Percentiles rank a stretch among this genome's conserved stretches.
Conservation (phyloP, 2,113 vertebrate species). For the Merops nubicus region DNA sequence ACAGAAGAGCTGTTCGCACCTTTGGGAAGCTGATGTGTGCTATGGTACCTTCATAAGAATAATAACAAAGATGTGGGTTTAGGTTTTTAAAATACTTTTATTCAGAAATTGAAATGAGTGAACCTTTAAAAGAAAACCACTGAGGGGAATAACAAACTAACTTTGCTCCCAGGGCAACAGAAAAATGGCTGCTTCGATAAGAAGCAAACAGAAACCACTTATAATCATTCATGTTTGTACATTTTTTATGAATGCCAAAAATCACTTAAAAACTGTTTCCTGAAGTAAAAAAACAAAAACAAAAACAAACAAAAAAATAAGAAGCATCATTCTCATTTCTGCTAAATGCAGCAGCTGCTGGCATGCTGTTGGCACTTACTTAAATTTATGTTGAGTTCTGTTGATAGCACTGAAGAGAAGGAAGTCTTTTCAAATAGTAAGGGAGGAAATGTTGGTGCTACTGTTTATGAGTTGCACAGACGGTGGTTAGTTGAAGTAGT, state of each 20-base stretch:
- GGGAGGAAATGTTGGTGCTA: neutral
- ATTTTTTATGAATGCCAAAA: conserved; percentile 1
- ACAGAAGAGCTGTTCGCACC: neutral
- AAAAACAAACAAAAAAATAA: neutral
- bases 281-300: conserved; percentile 1
- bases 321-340: neutral
- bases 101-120: neutral
- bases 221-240: neutral
- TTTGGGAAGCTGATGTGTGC: neutral
- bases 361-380: neutral
- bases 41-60: neutral
- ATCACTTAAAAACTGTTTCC: neutral
- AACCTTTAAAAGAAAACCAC: neutral
- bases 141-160: neutral
- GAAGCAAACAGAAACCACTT: neutral
- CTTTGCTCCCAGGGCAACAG: neutral
- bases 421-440: neutral
- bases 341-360: neutral
- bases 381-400: neutral
- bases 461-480: neutral
- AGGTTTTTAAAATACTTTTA: neutral
- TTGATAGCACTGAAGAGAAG: neutral
- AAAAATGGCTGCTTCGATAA: neutral
- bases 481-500: neutral
- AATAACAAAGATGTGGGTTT: neutral